Evolutionary conservation across 2,888 invertebrate species (phyloP).

Genomic region (Pantelozetes paolii): DNA sequence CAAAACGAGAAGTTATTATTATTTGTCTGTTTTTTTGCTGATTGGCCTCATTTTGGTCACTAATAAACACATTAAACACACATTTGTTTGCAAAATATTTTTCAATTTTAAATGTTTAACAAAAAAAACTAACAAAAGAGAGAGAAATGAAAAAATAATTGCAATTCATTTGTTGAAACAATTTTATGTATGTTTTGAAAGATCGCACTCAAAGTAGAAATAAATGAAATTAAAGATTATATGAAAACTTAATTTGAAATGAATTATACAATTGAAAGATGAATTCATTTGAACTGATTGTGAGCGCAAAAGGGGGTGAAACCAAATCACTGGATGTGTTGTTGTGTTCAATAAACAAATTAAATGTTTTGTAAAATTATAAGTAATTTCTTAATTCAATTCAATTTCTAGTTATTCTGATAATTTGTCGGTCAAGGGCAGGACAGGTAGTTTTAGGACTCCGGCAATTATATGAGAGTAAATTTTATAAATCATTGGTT

Average conservation of each 20-base stretch:
- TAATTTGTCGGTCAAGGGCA: conserved; percentile 1
- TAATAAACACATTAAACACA: conserved; percentile 14
- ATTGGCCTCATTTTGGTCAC: conserved; percentile 14
- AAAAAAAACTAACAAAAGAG: background rate
- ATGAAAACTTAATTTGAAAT: background rate
- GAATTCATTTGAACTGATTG: too few species aligned
- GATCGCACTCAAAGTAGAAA: background rate
- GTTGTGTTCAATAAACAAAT: background rate
- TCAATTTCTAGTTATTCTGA: background rate
- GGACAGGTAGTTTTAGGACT: background rate
- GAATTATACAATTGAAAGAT: too few species aligned
- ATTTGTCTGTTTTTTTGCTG: conserved; percentile 2
- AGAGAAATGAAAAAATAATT: background rate
- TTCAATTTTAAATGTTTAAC: background rate
- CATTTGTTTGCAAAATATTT: background rate
- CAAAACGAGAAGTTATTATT: background rate
- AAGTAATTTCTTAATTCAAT: background rate
- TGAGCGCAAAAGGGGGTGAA: too few species aligned
- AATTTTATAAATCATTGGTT: background rate
- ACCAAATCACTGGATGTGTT: too few species aligned
- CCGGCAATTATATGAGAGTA: background rate
- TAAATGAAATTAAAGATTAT: background rate
- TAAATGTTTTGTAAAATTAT: background rate
- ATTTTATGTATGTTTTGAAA: background rate
- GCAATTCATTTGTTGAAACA: background rate